Base-by-base conservation (phyloP, 2,888 invertebrate genomes). In the Euzophera pinguis region DNA sequence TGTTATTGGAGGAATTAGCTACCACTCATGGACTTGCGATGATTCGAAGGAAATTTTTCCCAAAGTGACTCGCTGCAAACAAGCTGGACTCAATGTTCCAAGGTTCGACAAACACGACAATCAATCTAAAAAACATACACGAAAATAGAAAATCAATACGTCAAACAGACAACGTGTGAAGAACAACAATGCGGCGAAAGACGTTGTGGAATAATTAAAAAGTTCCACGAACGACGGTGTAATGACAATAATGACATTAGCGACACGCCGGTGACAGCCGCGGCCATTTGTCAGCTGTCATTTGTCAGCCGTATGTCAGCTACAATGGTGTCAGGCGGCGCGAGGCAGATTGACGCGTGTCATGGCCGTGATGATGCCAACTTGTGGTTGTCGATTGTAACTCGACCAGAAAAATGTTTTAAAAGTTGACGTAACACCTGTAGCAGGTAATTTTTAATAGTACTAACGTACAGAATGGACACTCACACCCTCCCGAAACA, bases 251-350 rank as follows among this genome's bases (percentile, higher is more conserved):
- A 76, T 79, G 81, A 81, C 75, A 73, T 70, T 72, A 74, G 72
- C 73, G 81, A 80, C 77, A 67, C 71, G 68, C 63, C 67, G 59
- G 60, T 66, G 73, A 72, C 75, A 27, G 65, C 56, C 14, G 63
- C 56, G 66, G 69, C 69, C 80, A 78, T 81, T 83, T 83, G 82
- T 83, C 83, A 77, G 67, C 69, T 67, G 79, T 77, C 80, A 76
- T 76, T 75, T 81, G 79, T 81, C 80, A 74, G 71, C 69, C 65
- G 73, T 71, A 70, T 78, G 84, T 84, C 81, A 74, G 22, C 2
- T 69, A 71, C 78, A 81, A 81, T 81, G 84, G 84, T 84, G 83
- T 81, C 86, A 80, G 80, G 75, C 78, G 70, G 75, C 61, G 78
- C 70, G 69, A 60, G 73, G 67, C 65, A 43, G 83, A 83, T 75